These are phyloP conservation scores for Pyrrhia umbra DNA, from an alignment of 2,888 invertebrate species.

Conservation along the genomic window DNA sequence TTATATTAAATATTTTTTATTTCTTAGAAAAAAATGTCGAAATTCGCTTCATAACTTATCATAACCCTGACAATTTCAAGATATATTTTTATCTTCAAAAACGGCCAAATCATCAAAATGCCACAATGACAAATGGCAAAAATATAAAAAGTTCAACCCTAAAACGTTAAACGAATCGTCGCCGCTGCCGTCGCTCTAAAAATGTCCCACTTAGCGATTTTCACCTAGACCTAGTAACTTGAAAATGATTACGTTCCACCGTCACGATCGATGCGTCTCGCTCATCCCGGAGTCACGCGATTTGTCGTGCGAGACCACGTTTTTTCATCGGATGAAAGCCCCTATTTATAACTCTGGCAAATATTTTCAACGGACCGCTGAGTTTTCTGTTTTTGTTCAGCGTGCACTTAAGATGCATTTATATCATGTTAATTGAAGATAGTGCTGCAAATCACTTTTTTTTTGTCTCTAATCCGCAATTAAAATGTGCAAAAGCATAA, in stretches of 20 bases:
- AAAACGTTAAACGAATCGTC: neutral
- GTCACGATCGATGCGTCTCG: slow-evolving; percentile 73
- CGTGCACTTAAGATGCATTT: slow-evolving; percentile 70
- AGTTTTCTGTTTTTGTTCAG: slow-evolving; percentile 78
- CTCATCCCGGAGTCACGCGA: slow-evolving; percentile 81
- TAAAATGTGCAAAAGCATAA: slow-evolving; percentile 41
- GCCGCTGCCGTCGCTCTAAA: slow-evolving; percentile 20
- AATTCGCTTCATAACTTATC: no score
- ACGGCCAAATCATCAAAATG: neutral
- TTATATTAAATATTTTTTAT: neutral
- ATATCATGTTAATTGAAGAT: slow-evolving; percentile 69
- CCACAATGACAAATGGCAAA: neutral
- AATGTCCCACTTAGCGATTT: slow-evolving; percentile 47
- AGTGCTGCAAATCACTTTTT: slow-evolving; percentile 51
- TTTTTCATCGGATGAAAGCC: slow-evolving; percentile 86
- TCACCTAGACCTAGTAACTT: slow-evolving; percentile 58
- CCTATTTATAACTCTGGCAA: slow-evolving; percentile 81
- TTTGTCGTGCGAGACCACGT: slow-evolving; percentile 79
- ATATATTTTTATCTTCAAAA: neutral
- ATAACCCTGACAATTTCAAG: neutral
- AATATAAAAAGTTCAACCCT: slow-evolving; percentile 8
- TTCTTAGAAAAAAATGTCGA: no score
- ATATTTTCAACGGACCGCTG: slow-evolving; percentile 86
- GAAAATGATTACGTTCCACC: slow-evolving; percentile 51
- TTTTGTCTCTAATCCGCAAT: slow-evolving; percentile 55